These are phyloP conservation scores for Orcinus orca DNA, from an alignment of 2,113 vertebrate species.

Conservation along the genomic window DNA sequence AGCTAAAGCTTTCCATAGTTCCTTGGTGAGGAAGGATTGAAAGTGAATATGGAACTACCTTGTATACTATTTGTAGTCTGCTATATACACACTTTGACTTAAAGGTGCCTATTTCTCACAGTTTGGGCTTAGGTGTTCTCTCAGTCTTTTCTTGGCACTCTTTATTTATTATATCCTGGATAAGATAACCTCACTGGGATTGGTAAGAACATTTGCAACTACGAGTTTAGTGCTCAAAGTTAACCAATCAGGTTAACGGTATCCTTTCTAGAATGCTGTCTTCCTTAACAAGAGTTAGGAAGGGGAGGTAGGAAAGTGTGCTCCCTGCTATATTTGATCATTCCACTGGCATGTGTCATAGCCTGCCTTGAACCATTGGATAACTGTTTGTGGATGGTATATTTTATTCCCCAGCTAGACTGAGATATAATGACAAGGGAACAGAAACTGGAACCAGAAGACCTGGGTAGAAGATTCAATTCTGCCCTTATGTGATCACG, in stretches of 20 bases:
- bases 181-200: neutral
- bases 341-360: neutral
- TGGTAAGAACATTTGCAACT: neutral
- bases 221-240: neutral
- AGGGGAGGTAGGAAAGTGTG: neutral
- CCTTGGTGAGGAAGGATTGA: neutral
- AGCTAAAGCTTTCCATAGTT: conserved; percentile 1
- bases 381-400: neutral
- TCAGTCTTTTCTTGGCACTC: neutral
- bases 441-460: conserved; percentile 9
- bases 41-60: neutral
- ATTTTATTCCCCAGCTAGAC: neutral
- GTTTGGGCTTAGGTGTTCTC: neutral
- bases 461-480: neutral
- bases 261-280: neutral
- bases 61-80: neutral
- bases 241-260: neutral
- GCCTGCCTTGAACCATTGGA: neutral
- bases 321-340: neutral
- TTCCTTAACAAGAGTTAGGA: neutral
- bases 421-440: neutral
- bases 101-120: neutral
- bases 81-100: neutral
- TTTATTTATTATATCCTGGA: neutral
- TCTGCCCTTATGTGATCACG: neutral